Base-by-base conservation (phyloP, 2,113 vertebrate genomes). In the Macaca nemestrina region DNA sequence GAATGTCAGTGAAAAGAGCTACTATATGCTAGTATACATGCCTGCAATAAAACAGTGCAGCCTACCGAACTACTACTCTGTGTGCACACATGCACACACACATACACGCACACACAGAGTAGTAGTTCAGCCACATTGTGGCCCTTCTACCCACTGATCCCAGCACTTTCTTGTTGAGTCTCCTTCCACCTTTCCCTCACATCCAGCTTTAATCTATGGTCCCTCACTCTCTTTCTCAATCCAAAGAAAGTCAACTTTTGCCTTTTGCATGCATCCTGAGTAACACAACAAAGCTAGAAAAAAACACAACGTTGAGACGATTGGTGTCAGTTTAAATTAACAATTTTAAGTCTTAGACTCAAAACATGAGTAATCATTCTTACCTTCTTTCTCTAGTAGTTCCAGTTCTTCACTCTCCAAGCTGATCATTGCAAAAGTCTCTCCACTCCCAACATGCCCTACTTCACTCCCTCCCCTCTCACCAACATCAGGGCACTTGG, bases 61-160 rank as follows among this genome's bases (percentile, higher is more conserved):
- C 27, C 27, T 32, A 64, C 61, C 0, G 1, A 14, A 14, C 61
- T 64, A 55, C 18, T 55, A 64, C 12, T 32, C 61, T 64, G 3
- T n/a, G 10, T 48, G 2, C 25, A 6, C 38, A 32, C 25, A 30
- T 9, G 8, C 57, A 7, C 4, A 2, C 9, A 2, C 16, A 20
- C 20, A 10, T 10, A 80, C 23, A 27, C 40, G 25, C 30, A 55
- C 9, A 68, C 6, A 1, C 64, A 35, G 67, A 17, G 27, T 25
- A 43, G 35, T 12, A 64, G 27, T 14, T 83, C 27, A 32, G 50
- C 25, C 20, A 14, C 6, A 14, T 48, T 20, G 1, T 11, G 48
- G 57, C 23, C 22, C n/a, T 67, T 16, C 57, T 2, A 17, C 45
- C 50, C 59, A 2, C 9, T 13, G n/a, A 75, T 30, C 50, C 25